phyloP scores from a whole-genome alignment of 2,113 vertebrate genomes.

The Silurus asotus region DNA sequence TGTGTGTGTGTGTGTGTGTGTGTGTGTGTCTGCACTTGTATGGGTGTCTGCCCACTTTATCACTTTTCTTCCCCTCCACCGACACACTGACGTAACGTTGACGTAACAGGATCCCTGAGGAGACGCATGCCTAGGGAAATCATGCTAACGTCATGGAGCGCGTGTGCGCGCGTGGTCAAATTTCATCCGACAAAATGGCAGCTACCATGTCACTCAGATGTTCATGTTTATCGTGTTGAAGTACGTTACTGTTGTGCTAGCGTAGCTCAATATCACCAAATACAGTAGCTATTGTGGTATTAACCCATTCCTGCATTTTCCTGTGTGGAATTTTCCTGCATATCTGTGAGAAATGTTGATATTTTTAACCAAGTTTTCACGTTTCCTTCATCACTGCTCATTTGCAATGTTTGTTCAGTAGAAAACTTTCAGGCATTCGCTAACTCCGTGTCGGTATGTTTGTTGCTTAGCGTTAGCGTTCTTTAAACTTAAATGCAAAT shows the following conservation, averaged over 20 bases:
- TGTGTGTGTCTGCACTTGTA: background rate
- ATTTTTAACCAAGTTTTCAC: background rate
- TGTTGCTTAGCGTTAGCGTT: background rate
- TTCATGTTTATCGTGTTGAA: background rate
- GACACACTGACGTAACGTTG: conserved; percentile 29
- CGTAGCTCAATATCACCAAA: background rate
- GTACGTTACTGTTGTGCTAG: background rate
- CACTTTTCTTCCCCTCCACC: conserved; percentile 22
- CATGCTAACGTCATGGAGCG: conserved; percentile 20
- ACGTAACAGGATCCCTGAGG: conserved; percentile 17
- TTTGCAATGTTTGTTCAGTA: background rate
- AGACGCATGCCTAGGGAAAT: conserved; percentile 12
- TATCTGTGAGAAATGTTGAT: background rate
- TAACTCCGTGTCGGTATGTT: background rate
- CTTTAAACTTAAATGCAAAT: background rate
- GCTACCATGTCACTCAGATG: background rate
- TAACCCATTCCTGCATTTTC: background rate
- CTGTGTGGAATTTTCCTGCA: background rate
- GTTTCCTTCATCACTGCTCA: background rate
- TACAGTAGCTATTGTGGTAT: background rate
- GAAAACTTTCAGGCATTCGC: background rate
- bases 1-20: conserved; percentile 13
- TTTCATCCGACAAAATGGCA: conserved; percentile 23
- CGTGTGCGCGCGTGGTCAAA: background rate
- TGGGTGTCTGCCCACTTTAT: conserved; percentile 8